These are phyloP conservation scores for Bergia sp. DNA, from an alignment of 92 coral and sea anemone species.

Conservation along the genomic window DNA sequence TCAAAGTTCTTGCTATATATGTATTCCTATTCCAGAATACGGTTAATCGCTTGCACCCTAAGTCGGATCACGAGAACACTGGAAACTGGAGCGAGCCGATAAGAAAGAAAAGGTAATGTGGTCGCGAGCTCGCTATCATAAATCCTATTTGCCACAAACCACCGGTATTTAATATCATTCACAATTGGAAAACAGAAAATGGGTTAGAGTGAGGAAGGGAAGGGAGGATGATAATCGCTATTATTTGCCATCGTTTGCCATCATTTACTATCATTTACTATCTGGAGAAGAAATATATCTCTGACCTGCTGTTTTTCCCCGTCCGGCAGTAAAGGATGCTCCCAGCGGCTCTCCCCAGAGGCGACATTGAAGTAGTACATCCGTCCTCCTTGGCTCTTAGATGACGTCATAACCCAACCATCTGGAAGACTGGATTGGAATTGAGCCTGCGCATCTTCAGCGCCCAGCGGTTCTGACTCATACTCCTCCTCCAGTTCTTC, in stretches of 20 bases:
- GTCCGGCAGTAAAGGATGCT: slow-evolving; percentile 81
- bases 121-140: too few species aligned
- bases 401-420: slow-evolving; percentile 83
- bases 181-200: too few species aligned
- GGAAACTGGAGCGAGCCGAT: too few species aligned
- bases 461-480: not conserved
- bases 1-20: too few species aligned
- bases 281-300: not conserved
- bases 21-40: too few species aligned
- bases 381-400: slow-evolving; percentile 73
- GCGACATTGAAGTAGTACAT: slow-evolving; percentile 76
- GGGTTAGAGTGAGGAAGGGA: too few species aligned
- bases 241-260: not conserved
- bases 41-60: too few species aligned
- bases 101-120: too few species aligned
- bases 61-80: too few species aligned
- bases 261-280: not conserved
- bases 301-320: slow-evolving; percentile 50
- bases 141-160: too few species aligned
- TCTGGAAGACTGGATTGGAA: slow-evolving; percentile 82
- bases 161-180: too few species aligned
- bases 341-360: slow-evolving; percentile 90
- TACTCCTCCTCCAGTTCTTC: slow-evolving; percentile 8
- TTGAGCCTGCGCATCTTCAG: slow-evolving; percentile 48
- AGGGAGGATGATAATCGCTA: too few species aligned